phyloP scores from a whole-genome alignment of 2,888 invertebrate genomes.

The Drosophila ezoana region DNA sequence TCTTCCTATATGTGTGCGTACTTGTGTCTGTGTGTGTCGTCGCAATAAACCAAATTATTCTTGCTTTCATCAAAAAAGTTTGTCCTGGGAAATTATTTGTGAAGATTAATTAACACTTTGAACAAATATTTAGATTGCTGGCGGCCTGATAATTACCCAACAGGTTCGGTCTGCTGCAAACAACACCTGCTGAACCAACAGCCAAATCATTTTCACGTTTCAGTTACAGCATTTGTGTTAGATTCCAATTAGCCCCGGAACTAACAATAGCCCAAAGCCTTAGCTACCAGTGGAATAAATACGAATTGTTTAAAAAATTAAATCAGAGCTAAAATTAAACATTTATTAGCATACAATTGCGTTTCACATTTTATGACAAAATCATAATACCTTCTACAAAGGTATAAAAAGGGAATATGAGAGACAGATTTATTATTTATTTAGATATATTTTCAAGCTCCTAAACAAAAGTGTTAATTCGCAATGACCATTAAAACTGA shows the following conservation, averaged over 20 bases:
- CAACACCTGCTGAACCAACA: constrained; percentile 17
- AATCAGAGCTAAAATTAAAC: no score
- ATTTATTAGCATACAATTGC: no score
- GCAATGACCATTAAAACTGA: no score
- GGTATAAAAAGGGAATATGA: no score
- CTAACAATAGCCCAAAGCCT: constrained; percentile 3
- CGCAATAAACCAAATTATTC: constrained; percentile 76
- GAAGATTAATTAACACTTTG: constrained; percentile 79
- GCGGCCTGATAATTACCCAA: constrained; percentile 67
- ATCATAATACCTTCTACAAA: no score
- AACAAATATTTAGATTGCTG: constrained; percentile 75
- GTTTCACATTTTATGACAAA: no score
- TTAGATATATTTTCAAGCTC: no score
- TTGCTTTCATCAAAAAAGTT: constrained; percentile 78
- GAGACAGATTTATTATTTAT: no score
- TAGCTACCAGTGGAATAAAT: constrained; percentile 2
- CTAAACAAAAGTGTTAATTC: no score
- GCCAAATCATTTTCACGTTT: neutral
- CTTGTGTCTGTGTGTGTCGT: constrained; percentile 33
- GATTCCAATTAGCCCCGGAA: constrained; percentile 1
- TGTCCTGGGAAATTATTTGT: constrained; percentile 74
- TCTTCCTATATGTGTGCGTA: constrained; percentile 2
- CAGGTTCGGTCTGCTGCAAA: constrained; percentile 24
- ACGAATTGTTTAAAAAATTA: neutral
- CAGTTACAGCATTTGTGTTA: neutral